Evolutionary conservation across 2,113 vertebrate genomes (phyloP).

Genomic region (Microtus pennsylvanicus): DNA sequence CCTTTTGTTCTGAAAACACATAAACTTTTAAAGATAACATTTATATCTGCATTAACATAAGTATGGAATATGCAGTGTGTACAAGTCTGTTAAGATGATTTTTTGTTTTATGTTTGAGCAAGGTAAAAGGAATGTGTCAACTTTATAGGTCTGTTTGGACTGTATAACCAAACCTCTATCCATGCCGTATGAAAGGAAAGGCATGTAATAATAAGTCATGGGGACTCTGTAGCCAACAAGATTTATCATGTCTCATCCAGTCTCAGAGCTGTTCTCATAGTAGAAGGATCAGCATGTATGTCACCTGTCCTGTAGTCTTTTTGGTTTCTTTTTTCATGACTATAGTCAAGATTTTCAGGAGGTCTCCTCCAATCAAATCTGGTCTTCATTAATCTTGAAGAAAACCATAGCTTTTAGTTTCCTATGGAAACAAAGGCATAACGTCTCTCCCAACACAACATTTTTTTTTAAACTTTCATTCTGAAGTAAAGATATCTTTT

Average conservation of each 20-base stretch:
- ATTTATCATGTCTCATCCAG: background rate
- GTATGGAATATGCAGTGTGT: background rate
- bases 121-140: background rate
- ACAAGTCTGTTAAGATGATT: background rate
- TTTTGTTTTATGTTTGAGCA: background rate
- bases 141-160: background rate
- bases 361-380: background rate
- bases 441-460: background rate
- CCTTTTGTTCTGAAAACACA: background rate
- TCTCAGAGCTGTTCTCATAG: background rate
- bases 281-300: background rate
- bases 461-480: background rate
- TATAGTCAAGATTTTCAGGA: background rate
- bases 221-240: background rate
- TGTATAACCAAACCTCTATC: background rate
- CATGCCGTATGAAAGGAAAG: background rate
- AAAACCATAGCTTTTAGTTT: background rate
- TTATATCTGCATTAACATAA: background rate
- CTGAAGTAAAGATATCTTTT: background rate
- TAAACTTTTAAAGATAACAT: background rate
- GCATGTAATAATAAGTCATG: background rate
- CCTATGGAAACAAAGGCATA: background rate
- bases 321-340: background rate
- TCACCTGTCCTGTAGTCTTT: background rate
- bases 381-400: background rate